Conservation (phyloP, 2,797 vertebrate species). For the Catostomus latipinnis region DNA sequence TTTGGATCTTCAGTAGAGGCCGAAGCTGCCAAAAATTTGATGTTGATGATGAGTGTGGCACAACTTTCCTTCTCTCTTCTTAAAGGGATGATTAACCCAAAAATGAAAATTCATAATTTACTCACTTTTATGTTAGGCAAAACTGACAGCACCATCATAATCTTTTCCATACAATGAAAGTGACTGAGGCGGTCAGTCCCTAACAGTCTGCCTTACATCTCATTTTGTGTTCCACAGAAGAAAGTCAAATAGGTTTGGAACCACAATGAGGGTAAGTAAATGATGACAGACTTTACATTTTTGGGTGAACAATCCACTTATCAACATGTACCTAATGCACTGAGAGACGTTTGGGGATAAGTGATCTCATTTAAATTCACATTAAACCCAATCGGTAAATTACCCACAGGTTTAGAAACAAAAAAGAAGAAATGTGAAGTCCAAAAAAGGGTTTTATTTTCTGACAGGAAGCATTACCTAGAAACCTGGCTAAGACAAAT, state of each 20-base stretch:
- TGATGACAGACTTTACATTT: no score
- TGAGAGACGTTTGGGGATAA: not conserved
- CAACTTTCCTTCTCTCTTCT: not conserved
- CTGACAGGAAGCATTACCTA: slow-evolving; percentile 31
- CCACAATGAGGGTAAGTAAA: no score
- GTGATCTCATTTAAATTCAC: not conserved
- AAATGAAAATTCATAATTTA: no score
- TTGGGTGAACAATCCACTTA: no score
- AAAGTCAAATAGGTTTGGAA: no score
- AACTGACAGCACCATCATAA: no score
- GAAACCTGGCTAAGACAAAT: slow-evolving; percentile 27
- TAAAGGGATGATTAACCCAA: no score
- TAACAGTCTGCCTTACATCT: no score
- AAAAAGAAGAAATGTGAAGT: not conserved
- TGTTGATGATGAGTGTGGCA: not conserved
- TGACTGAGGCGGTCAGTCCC: no score
- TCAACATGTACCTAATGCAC: not conserved
- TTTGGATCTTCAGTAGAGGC: not conserved
- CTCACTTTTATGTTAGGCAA: no score
- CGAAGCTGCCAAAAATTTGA: not conserved
- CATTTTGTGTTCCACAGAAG: no score
- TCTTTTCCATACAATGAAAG: no score
- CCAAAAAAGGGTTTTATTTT: slow-evolving; percentile 4
- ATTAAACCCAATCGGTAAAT: not conserved
- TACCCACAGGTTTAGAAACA: not conserved